Base-by-base conservation (phyloP, 2,113 vertebrate genomes). In the Microcebus jonahi region DNA sequence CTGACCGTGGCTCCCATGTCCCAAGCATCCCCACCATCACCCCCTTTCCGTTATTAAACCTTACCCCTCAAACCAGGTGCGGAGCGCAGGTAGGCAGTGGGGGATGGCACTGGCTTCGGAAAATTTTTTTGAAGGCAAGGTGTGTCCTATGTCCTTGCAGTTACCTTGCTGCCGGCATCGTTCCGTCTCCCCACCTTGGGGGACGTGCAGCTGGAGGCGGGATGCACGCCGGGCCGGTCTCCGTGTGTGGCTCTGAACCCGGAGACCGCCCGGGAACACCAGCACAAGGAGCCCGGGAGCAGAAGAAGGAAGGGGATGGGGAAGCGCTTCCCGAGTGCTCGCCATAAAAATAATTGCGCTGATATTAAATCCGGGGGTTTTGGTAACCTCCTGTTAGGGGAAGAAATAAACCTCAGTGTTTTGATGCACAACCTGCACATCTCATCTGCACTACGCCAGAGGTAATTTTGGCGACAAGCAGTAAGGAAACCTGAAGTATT, bases 401-500 rank as follows among this genome's bases (percentile, higher is more conserved):
- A 14, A 36, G 85, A 79, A 71, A 21, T 17, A 8, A 42, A 31
- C 17, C 68, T 0, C 0, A 1, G 77, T n/a, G 65, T 83, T 48
- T 18, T 50, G 96, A 55, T 15, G 55, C 91, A 5, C 42, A 6
- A 0, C 39, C 1, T 0, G 15, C 65, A 0, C 39, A 0, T 25
- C 80, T 77, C 31, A 6, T 18, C 82, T 2, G 42, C 93, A 25
- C 71, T 21, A 8, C 9, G 34, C 97, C 92, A 34, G 95, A 27
- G 94, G 92, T 27, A 36, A 77, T 94, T 90, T 96, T 90, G 97
- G 95, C 57, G 92, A 89, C 59, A 3, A 97, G 97, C 97, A 96
- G 94, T 48, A 57, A 96, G 95, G 95, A 97, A 85, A 93, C 94
- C 96, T 86, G 96, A 96, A 95, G 94, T 91, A 70, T 97, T 94